A percentile compares a stretch with the other conserved stretches of the same genome.
phyloP scores from a whole-genome alignment of 2,888 invertebrate genomes.

The Pterobdella sp. region DNA sequence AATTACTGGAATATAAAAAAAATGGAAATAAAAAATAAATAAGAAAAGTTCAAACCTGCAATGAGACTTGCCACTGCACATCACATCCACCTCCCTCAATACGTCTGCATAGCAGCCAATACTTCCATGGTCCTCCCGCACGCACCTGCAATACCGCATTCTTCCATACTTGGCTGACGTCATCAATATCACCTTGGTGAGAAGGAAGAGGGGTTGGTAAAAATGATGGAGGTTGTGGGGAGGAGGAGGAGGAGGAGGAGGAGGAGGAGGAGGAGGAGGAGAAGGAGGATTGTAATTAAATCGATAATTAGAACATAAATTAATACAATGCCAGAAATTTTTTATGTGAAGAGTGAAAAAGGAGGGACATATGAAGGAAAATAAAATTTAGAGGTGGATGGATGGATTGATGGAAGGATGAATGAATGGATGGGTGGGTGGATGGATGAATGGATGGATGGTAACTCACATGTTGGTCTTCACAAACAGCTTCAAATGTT shows the following conservation, averaged over 20 bases:
- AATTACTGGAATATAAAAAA: not conserved
- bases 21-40: not conserved
- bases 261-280: not conserved
- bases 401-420: not conserved
- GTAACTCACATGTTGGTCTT: not conserved
- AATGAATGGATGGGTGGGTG: not conserved
- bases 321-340: not conserved
- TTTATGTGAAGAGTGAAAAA: not conserved
- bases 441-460: not conserved
- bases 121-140: constrained; percentile 33
- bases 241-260: constrained; percentile 6
- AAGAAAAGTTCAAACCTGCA: constrained; percentile 9
- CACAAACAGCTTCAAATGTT: constrained; percentile 31
- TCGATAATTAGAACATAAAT: not conserved
- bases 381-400: not conserved
- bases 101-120: constrained; percentile 33
- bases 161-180: constrained; percentile 30
- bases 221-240: not conserved
- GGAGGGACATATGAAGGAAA: not conserved
- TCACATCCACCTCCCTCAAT: constrained; percentile 26
- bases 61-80: constrained; percentile 28
- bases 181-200: constrained; percentile 32
- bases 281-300: not conserved
- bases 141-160: constrained; percentile 31
- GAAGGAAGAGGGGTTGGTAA: not conserved